A percentile compares a stretch with the other conserved stretches of the same genome.
phyloP scores from a whole-genome alignment of 2,888 invertebrate species.

The Trichopoda pennipes region DNA sequence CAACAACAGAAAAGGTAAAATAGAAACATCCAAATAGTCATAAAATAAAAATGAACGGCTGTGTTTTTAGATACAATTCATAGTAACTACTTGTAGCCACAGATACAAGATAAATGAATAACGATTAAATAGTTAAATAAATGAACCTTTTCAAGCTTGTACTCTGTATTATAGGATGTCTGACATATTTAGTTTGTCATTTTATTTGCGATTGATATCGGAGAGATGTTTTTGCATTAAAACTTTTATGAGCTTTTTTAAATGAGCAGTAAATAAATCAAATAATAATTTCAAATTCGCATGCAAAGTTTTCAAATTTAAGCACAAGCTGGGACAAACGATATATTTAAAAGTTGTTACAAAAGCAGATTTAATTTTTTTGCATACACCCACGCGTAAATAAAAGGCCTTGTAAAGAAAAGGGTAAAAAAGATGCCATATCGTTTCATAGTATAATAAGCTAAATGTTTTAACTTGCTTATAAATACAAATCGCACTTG shows the following conservation, averaged over 20 bases:
- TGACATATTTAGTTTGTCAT: slow-evolving; percentile 19
- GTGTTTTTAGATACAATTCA: slow-evolving; percentile 35
- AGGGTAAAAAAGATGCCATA: too few relatives aligned
- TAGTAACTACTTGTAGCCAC: slow-evolving; percentile 46
- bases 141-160: slow-evolving; percentile 14
- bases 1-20: slow-evolving; percentile 20
- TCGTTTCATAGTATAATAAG: too few relatives aligned
- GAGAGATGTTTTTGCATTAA: not conserved
- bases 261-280: too few relatives aligned
- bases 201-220: slow-evolving; percentile 5
- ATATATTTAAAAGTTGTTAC: too few relatives aligned
- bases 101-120: slow-evolving; percentile 66
- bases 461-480: too few relatives aligned
- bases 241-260: too few relatives aligned
- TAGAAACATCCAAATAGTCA: slow-evolving; percentile 60
- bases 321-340: not conserved
- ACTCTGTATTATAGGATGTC: not conserved
- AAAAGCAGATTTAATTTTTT: too few relatives aligned
- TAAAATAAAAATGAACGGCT: slow-evolving; percentile 57
- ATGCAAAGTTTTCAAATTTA: not conserved
- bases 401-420: too few relatives aligned
- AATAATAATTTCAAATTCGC: not conserved
- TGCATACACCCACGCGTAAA: too few relatives aligned
- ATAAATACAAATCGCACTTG: too few relatives aligned
- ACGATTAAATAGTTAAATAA: slow-evolving; percentile 61